A percentile compares a stretch with the other conserved stretches of the same genome.
phyloP scores from a whole-genome alignment of 2,797 vertebrate species.

The Huso huso region DNA sequence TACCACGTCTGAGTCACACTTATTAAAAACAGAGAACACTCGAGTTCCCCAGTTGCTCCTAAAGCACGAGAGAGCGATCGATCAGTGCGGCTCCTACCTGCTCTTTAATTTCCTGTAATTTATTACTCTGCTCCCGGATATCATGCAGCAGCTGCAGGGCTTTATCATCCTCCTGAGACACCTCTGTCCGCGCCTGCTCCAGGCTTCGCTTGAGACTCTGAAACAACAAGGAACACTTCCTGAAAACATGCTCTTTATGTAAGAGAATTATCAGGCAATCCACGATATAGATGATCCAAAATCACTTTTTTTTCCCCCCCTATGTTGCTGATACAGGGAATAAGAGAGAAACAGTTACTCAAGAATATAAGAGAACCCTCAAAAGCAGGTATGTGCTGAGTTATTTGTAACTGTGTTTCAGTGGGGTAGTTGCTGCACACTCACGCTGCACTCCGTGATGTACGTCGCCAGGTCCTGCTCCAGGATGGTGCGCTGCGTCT shows the following conservation, averaged over 20 bases:
- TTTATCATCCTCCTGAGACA: slow-evolving; percentile 97
- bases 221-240: slow-evolving; percentile 23
- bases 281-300: too few relatives aligned
- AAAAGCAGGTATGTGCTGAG: background rate
- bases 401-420: background rate
- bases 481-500: slow-evolving; percentile 93
- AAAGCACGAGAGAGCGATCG: too few relatives aligned
- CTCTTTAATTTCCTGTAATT: slow-evolving; percentile 98
- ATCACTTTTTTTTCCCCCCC: background rate
- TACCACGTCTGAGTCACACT: too few relatives aligned
- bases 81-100: slow-evolving; percentile 67
- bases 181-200: slow-evolving; percentile 95
- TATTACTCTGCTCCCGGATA: slow-evolving; percentile 96
- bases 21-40: too few relatives aligned
- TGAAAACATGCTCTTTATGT: slow-evolving; percentile 2
- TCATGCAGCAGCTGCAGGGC: slow-evolving; percentile 94
- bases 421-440: slow-evolving; percentile 38
- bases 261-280: too few relatives aligned
- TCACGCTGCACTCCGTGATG: slow-evolving; percentile 98
- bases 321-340: background rate
- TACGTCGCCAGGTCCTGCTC: slow-evolving; percentile 98
- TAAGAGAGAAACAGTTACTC: slow-evolving; percentile 4
- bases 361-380: background rate
- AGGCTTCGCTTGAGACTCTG: slow-evolving; percentile 98
- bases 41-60: too few relatives aligned